Evolutionary conservation across 2,888 invertebrate genomes (phyloP).

Genomic region (Drosophila paranaensis): DNA sequence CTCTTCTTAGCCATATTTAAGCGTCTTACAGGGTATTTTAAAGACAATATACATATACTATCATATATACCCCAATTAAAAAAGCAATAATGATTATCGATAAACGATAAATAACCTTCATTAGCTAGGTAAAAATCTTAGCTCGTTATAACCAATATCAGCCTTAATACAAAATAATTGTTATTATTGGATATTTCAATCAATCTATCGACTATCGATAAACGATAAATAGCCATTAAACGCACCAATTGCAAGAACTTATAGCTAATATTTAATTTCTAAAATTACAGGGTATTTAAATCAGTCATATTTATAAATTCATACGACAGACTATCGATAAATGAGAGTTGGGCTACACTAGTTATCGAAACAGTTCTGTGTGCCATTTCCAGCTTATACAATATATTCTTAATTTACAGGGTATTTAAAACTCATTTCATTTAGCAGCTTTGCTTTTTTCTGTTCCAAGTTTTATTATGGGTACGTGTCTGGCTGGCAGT

Average conservation of each 20-base stretch:
- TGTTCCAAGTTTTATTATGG: conserved; percentile 58
- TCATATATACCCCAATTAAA: background rate
- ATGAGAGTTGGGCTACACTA: background rate
- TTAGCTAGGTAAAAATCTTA: background rate
- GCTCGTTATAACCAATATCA: background rate
- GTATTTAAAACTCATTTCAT: conserved; percentile 13
- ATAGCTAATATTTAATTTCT: background rate
- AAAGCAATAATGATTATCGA: background rate
- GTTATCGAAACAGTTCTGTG: background rate
- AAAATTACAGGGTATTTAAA: conserved; percentile 15
- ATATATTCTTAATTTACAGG: background rate
- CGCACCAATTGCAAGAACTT: background rate
- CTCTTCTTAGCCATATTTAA: background rate
- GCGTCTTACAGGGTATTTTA: background rate
- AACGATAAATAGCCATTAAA: background rate
- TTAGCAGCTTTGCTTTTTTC: background rate
- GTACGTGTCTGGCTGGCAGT: conserved; percentile 59
- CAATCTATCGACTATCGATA: background rate
- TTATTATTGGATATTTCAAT: background rate
- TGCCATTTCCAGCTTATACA: background rate
- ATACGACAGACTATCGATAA: background rate
- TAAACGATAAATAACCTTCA: background rate
- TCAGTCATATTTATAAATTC: background rate
- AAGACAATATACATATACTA: background rate
- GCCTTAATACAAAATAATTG: background rate